phyloP scores from a whole-genome alignment of 2,888 invertebrate genomes.

The Mechanitis mazaeus region DNA sequence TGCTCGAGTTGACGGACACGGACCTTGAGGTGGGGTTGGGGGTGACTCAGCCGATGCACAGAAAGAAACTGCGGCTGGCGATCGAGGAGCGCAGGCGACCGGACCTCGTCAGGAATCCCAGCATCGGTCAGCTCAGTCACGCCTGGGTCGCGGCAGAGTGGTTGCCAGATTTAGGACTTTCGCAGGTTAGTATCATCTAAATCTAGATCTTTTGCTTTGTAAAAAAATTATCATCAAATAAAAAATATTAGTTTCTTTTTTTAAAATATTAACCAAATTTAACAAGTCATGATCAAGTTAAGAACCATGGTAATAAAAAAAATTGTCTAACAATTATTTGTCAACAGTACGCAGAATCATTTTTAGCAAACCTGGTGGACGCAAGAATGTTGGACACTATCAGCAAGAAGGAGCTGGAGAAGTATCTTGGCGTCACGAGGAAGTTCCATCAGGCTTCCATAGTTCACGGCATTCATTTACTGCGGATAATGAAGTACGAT shows the following conservation, averaged over 20 bases:
- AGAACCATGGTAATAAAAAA: background rate
- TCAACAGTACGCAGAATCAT: constrained; percentile 89
- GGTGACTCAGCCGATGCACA: constrained; percentile 94
- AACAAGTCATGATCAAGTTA: background rate
- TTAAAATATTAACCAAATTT: no score
- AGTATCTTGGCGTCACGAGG: constrained; percentile 92
- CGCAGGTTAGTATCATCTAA: constrained; percentile 73
- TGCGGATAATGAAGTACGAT: constrained; percentile 94
- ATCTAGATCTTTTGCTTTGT: background rate
- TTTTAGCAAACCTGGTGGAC: constrained; percentile 92
- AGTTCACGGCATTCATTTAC: constrained; percentile 93
- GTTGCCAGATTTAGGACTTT: constrained; percentile 92
- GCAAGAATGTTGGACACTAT: constrained; percentile 94
- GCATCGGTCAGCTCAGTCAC: constrained; percentile 90
- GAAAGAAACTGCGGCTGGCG: constrained; percentile 93
- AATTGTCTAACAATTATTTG: constrained; percentile 6
- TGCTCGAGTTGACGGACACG: constrained; percentile 92
- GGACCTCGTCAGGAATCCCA: constrained; percentile 89
- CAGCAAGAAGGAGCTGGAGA: constrained; percentile 95
- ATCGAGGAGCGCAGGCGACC: constrained; percentile 95
- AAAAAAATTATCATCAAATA: no score
- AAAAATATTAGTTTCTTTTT: no score
- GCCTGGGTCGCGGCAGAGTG: constrained; percentile 96
- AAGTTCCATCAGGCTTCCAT: constrained; percentile 97
- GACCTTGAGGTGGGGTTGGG: constrained; percentile 94